A percentile compares a stretch with the other conserved stretches of the same genome.
Evolutionary conservation across 2,113 vertebrate species (phyloP).

Genomic region (Elephantulus edwardii): DNA sequence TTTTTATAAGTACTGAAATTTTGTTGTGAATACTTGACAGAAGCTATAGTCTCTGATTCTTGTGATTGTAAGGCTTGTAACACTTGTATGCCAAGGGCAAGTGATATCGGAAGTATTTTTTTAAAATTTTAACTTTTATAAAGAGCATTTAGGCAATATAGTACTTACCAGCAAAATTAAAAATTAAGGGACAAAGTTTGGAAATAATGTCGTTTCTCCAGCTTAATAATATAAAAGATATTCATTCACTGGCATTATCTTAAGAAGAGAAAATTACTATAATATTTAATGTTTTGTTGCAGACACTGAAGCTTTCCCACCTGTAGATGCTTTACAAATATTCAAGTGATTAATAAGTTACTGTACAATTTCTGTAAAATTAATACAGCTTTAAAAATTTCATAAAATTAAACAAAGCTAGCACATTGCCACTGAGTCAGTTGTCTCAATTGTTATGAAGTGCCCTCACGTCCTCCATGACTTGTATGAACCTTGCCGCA

Average conservation of each 20-base stretch:
- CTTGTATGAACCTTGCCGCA: no score
- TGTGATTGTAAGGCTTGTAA: neutral
- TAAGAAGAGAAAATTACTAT: neutral
- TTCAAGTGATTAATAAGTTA: neutral
- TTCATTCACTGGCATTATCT: neutral
- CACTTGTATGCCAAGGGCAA: neutral
- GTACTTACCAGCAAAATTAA: neutral
- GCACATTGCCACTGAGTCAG: no score
- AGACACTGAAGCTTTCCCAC: neutral
- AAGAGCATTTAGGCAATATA: neutral
- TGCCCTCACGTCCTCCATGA: no score
- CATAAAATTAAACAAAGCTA: neutral
- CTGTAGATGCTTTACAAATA: neutral
- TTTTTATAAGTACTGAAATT: neutral
- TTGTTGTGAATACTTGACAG: neutral
- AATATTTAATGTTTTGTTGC: neutral
- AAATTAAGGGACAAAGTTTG: neutral
- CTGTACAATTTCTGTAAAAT: neutral
- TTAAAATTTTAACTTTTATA: neutral
- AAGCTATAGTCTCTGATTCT: neutral
- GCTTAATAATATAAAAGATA: neutral
- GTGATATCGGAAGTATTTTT: neutral
- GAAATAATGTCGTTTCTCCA: neutral
- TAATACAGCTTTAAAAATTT: neutral
- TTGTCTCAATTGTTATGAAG: no score